Evolutionary conservation across 2,888 invertebrate species (phyloP), one percentile per base, ranked within the genome.

Genomic region (Patella ulyssiponensis): DNA sequence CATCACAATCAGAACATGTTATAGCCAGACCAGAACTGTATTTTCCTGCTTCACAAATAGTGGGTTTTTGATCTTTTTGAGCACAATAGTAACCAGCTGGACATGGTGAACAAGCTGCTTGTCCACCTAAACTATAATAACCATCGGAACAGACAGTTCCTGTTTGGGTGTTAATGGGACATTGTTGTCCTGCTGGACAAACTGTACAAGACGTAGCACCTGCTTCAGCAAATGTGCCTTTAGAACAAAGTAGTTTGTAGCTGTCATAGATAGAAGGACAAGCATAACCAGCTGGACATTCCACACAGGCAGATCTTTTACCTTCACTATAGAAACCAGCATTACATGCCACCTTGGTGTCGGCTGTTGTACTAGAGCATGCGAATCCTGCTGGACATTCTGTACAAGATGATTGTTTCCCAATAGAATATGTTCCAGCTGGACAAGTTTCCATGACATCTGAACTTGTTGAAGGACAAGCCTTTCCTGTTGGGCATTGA

Each of bases 161-260:
- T 69, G 81, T n/a, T 9, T 23, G 69, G n/a, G 77, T 86, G 5
- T 79, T 88, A 7, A 64, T 51, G 2, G 88, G 84, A 81, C 91
- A 91, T 72, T 88, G 82, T 44, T 88, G 82, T 0, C 90, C 91
- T 7, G 88, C 87, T 58, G 85, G 86, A 83, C 90, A 91, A 4
- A 80, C 81, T 7, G 83, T 88, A 77, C 91, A 91, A 1, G 75
- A 70, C 27, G 75, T 85, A 2, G 86, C 81, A 3, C 82, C 86
- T 17, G 84, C 88, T 69, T 79, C 74, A 20, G 90, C 82, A 79
- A 88, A 91, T n/a, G 84, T 85, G 3, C 90, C 90, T 52, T 81
- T 69, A 17, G 81, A 77, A 81, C 91, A 91, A 14, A 75, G 79
- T 11, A 85, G 69, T 33, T 70, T 74, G 33, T 77, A 69, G 69